Percentiles rank a stretch among this genome's conserved stretches.
phyloP scores from a whole-genome alignment of 2,888 invertebrate species.

The Lochmaea capreae region DNA sequence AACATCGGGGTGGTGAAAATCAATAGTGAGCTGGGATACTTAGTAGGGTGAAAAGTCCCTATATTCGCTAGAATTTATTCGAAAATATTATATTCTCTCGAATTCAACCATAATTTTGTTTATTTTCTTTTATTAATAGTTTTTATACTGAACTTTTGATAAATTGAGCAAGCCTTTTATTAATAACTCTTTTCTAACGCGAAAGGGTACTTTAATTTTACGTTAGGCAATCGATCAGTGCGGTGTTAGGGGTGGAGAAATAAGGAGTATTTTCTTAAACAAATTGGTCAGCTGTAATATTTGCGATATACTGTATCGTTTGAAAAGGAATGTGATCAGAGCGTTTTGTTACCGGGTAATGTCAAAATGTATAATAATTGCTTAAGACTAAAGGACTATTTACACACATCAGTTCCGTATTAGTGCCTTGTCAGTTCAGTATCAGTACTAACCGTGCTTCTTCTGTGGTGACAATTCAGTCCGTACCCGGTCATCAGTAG shows the following conservation, averaged over 20 bases:
- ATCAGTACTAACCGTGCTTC: too few species aligned
- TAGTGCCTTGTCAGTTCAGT: too few species aligned
- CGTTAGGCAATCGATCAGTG: constrained; percentile 3
- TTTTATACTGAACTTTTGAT: background rate
- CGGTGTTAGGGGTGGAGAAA: background rate
- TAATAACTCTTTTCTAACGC: constrained; percentile 5
- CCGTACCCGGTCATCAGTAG: too few species aligned
- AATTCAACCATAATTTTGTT: background rate
- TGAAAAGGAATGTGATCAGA: background rate
- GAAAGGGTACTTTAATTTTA: constrained; percentile 10
- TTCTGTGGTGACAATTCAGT: too few species aligned
- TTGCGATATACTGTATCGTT: background rate
- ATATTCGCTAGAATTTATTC: constrained; percentile 15
- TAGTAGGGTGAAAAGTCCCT: constrained; percentile 51
- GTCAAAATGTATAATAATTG: constrained; percentile 12
- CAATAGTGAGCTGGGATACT: constrained; percentile 58
- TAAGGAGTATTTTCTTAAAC: background rate
- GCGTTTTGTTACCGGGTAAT: background rate
- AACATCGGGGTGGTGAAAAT: constrained; percentile 59
- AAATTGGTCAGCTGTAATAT: constrained; percentile 14
- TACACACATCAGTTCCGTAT: too few species aligned
- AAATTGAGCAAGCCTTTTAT: constrained; percentile 5
- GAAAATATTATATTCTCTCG: constrained; percentile 12
- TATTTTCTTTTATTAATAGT: background rate
- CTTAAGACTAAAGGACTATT: too few species aligned